These are phyloP conservation scores for Hemibagrus wyckioides DNA, from an alignment of 2,113 vertebrate genomes.

Conservation along the genomic window DNA sequence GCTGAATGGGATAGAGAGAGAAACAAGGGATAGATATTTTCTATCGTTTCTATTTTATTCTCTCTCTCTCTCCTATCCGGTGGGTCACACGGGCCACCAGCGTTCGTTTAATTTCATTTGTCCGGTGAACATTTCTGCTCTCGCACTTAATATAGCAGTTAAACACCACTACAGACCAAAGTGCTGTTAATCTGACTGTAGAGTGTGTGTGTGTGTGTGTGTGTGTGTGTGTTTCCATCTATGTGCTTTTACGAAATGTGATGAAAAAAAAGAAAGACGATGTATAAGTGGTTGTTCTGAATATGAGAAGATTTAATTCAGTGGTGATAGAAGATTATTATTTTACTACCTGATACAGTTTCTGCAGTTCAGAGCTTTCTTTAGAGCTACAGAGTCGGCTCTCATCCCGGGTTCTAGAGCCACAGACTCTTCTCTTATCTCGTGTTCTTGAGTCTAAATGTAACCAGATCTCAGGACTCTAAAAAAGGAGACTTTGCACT, in stretches of 20 bases:
- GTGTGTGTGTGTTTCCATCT: not conserved
- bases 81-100: slow-evolving; percentile 65
- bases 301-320: not conserved
- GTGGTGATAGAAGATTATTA: not conserved
- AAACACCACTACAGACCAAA: slow-evolving; percentile 78
- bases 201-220: not conserved
- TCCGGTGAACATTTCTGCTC: slow-evolving; percentile 46
- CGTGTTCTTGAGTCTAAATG: no score
- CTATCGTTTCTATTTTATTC: slow-evolving; percentile 9
- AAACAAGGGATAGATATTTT: not conserved
- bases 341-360: not conserved
- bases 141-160: slow-evolving; percentile 78
- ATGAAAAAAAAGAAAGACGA: not conserved
- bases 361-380: not conserved
- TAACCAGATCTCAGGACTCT: no score
- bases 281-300: not conserved
- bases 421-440: no score
- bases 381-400: not conserved
- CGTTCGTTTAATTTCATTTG: slow-evolving; percentile 77
- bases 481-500: no score
- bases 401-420: no score
- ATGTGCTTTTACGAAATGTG: not conserved
- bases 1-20: slow-evolving; percentile 22
- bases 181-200: slow-evolving; percentile 66
- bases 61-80: slow-evolving; percentile 38